These are phyloP conservation scores for Polypedilum vanderplanki DNA, from an alignment of 1,140 invertebrate genomes.

Conservation along the genomic window DNA sequence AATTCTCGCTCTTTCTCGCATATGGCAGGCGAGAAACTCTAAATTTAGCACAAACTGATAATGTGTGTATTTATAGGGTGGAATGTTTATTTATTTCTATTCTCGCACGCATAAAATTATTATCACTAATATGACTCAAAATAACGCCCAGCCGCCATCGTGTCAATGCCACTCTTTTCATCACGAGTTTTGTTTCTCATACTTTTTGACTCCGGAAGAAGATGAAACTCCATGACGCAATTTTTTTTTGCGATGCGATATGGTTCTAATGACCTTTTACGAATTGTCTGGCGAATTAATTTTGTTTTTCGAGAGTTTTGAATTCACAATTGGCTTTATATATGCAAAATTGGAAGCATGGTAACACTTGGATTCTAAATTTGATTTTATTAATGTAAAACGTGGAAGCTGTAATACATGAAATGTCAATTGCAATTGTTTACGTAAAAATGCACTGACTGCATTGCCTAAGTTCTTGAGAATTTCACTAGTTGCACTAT, in stretches of 20 bases:
- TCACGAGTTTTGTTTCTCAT: no score
- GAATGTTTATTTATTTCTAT: neutral
- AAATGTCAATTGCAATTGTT: no score
- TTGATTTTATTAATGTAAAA: no score
- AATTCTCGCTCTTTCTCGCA: neutral
- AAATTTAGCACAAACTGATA: conserved; percentile 5
- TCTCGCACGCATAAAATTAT: neutral
- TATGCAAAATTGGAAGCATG: no score
- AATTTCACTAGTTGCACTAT: no score
- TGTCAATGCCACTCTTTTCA: no score
- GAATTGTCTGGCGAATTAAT: neutral
- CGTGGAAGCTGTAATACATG: no score
- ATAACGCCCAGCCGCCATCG: no score
- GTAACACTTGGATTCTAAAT: no score
- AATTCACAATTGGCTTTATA: neutral
- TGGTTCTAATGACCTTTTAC: neutral
- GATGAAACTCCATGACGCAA: neutral
- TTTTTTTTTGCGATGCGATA: neutral
- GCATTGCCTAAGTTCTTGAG: no score
- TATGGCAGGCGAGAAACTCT: neutral
- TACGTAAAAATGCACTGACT: no score
- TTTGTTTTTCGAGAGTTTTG: neutral
- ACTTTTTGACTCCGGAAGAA: neutral
- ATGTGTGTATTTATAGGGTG: neutral
- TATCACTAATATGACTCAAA: neutral